Evolutionary conservation across 2,888 invertebrate genomes (phyloP).

Genomic region (Athalia circularis): DNA sequence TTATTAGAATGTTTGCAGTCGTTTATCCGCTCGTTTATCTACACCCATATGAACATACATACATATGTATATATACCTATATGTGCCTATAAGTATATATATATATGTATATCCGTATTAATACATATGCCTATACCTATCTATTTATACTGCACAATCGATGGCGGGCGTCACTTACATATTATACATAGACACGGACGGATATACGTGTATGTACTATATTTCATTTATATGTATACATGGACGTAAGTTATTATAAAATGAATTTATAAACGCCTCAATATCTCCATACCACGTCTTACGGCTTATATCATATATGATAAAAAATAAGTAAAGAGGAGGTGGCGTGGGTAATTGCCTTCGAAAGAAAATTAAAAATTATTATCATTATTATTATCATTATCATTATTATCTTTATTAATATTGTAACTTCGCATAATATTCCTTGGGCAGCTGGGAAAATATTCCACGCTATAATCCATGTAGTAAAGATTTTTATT

Average conservation of each 20-base stretch:
- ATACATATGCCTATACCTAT: background rate
- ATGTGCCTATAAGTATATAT: background rate
- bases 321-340: too few species aligned
- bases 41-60: background rate
- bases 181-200: background rate
- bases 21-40: slow-evolving; percentile 25
- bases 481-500: too few species aligned
- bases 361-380: background rate
- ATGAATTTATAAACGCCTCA: background rate
- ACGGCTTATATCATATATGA: too few species aligned
- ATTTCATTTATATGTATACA: background rate
- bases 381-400: too few species aligned
- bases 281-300: background rate
- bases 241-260: background rate
- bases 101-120: background rate
- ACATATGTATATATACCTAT: background rate
- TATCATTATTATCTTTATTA: too few species aligned
- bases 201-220: background rate
- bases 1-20: slow-evolving; percentile 35
- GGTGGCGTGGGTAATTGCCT: background rate
- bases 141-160: background rate
- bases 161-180: background rate
- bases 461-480: too few species aligned
- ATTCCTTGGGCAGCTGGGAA: too few species aligned
- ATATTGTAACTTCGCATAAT: too few species aligned